These are phyloP conservation scores for Carposina sasakii DNA, from an alignment of 1,140 invertebrate genomes.

Conservation along the genomic window DNA sequence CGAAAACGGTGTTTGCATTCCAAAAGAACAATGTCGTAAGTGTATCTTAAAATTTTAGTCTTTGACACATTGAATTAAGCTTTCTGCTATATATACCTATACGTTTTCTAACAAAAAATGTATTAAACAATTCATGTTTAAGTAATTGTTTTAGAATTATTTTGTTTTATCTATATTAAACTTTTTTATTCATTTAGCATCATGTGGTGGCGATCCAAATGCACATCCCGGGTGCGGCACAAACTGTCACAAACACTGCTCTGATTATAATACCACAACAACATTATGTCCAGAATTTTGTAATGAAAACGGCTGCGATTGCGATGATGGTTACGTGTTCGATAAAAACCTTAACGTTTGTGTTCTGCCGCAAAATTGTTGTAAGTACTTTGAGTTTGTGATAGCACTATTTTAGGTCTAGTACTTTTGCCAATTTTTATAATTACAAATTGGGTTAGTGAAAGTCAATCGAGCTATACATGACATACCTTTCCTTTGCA, in stretches of 20 bases:
- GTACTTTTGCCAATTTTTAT: too few species aligned
- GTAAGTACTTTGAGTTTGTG: slow-evolving; percentile 30
- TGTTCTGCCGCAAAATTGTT: slow-evolving; percentile 22
- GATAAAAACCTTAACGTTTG: slow-evolving; percentile 26
- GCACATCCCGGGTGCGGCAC: slow-evolving; percentile 27
- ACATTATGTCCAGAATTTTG: slow-evolving; percentile 18
- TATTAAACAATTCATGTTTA: too few species aligned
- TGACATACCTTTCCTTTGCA: too few species aligned
- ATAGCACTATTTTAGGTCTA: too few species aligned
- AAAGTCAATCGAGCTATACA: too few species aligned
- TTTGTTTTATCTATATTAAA: neutral
- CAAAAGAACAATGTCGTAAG: slow-evolving; percentile 26
- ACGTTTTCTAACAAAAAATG: too few species aligned
- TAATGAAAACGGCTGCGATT: slow-evolving; percentile 25
- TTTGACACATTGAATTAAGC: too few species aligned
- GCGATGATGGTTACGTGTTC: slow-evolving; percentile 21
- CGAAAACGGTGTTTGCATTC: slow-evolving; percentile 26
- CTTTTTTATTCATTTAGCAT: slow-evolving; percentile 16
- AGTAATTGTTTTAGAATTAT: too few species aligned
- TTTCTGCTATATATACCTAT: too few species aligned
- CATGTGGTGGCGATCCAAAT: slow-evolving; percentile 31
- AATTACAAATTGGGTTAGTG: too few species aligned
- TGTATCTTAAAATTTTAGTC: slow-evolving; percentile 10
- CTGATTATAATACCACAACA: slow-evolving; percentile 8
- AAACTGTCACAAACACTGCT: slow-evolving; percentile 20